Base-by-base conservation (phyloP, 1,140 invertebrate genomes). In the Lasioglossum baleicum region DNA sequence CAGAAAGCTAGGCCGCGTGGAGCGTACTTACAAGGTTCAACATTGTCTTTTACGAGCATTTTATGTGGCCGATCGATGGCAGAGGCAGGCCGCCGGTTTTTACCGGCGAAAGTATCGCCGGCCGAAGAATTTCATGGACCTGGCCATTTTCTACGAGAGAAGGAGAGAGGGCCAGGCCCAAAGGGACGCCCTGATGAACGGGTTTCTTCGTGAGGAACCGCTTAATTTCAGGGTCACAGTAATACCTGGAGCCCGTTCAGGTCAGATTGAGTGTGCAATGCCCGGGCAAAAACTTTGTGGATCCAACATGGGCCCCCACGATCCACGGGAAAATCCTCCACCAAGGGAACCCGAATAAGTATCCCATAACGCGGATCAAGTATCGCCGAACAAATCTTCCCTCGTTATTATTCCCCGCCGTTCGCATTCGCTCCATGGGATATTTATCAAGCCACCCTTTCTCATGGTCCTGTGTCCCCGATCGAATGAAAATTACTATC, bases 201-300 rank as follows among this genome's bases (percentile, higher is more conserved):
- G 85, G 83, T 85, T 86, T 83, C 83, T 71, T 77, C 87, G 83
- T 82, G 83, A 89, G 84, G 85, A 86, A 89, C 86, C 82, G 77
- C 88, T 90, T 90, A 89, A 90, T 89, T 89, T 75, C 76, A 79
- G 87, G 86, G 79, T 83, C 81, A 84, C 51, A 70, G 42, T 58
- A 79, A 66, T 84, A 83, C 82, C 83, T 83, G 82, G 58, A 83
- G 72, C 61, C 72, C 44, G 8, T 10, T 13, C 83, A 83, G 83
- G 76, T 84, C 82, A 83, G 72, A 84, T 84, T 84, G 80, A 77
- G 72, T 66, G 56, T 8, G 20, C 20, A 58, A 6, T 7, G 44
- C 15, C 10, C 17, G 71, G 26, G 26, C 2, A 35, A 35, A 35
- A 35, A 35, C 35, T 35, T 4, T 35, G 35, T 5, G 35, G 5